Percentiles rank a stretch among this genome's conserved stretches.
These are phyloP conservation scores for Chaitophorus viminalis DNA, from an alignment of 2,888 invertebrate genomes.

Conservation along the genomic window DNA sequence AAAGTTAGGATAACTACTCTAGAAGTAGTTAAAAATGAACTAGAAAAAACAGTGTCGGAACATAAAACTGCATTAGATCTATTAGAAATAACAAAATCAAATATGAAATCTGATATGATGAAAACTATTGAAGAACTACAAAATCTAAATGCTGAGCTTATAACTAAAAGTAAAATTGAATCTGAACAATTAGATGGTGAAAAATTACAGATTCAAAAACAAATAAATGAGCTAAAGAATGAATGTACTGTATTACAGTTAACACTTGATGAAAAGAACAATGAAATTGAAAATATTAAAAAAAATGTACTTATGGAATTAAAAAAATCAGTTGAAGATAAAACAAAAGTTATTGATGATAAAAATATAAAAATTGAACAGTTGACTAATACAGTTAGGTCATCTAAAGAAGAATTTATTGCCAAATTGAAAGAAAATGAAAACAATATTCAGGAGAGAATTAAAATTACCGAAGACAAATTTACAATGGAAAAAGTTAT, in stretches of 20 bases:
- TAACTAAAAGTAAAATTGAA: neutral
- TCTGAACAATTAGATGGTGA: slow-evolving; percentile 35
- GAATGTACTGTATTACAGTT: slow-evolving; percentile 4
- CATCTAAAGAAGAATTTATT: neutral
- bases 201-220: slow-evolving; percentile 62
- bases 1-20: neutral
- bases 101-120: too few relatives aligned
- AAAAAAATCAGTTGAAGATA: neutral
- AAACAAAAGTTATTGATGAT: slow-evolving; percentile 33
- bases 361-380: slow-evolving; percentile 11
- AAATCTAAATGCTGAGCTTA: neutral
- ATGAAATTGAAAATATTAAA: slow-evolving; percentile 7
- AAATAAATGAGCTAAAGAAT: slow-evolving; percentile 55
- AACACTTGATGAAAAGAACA: neutral
- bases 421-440: slow-evolving; percentile 23
- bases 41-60: slow-evolving; percentile 46
- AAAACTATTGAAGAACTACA: slow-evolving; percentile 35
- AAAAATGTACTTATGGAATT: slow-evolving; percentile 28
- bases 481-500: neutral
- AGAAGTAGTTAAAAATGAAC: slow-evolving; percentile 36
- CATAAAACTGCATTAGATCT: slow-evolving; percentile 36
- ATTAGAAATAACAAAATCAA: slow-evolving; percentile 5
- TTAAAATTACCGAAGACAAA: neutral
- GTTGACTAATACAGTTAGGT: neutral
- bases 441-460: slow-evolving; percentile 1